These are phyloP conservation scores for Lasiurus cinereus DNA, from an alignment of 2,113 vertebrate species.

Conservation along the genomic window DNA sequence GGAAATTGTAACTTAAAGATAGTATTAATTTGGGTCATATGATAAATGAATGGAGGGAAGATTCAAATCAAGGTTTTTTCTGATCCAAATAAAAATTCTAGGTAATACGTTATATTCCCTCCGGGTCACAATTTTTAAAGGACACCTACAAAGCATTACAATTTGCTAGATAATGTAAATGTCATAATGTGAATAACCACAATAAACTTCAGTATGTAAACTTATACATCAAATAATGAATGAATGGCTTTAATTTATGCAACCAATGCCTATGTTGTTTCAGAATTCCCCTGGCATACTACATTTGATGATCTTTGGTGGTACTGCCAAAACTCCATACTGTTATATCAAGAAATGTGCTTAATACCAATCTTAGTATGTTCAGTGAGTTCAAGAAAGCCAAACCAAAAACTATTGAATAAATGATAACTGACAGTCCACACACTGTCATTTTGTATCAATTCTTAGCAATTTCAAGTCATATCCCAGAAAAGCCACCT, in stretches of 20 bases:
- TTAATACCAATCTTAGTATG: background rate
- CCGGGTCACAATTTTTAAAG: background rate
- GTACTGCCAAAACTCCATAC: background rate
- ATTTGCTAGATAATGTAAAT: background rate
- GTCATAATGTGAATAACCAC: constrained; percentile 70
- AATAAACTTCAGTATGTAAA: background rate
- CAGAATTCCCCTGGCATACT: constrained; percentile 38
- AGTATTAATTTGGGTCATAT: background rate
- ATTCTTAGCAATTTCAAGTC: background rate
- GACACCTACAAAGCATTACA: background rate
- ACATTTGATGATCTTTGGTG: constrained; percentile 21
- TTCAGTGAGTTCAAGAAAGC: background rate
- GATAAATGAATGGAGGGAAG: background rate
- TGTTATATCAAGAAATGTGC: background rate
- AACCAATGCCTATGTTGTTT: constrained; percentile 70
- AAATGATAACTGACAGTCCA: background rate
- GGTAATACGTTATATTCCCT: background rate
- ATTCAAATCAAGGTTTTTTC: background rate
- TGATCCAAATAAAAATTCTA: background rate
- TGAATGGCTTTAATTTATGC: constrained; percentile 71
- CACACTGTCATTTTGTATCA: constrained; percentile 14
- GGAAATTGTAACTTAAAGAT: background rate
- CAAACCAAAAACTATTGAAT: background rate
- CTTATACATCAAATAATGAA: constrained; percentile 68
- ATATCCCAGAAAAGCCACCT: background rate